Base-by-base conservation (phyloP, 2,888 invertebrate species). In the Caenorhabditis panamensis region DNA sequence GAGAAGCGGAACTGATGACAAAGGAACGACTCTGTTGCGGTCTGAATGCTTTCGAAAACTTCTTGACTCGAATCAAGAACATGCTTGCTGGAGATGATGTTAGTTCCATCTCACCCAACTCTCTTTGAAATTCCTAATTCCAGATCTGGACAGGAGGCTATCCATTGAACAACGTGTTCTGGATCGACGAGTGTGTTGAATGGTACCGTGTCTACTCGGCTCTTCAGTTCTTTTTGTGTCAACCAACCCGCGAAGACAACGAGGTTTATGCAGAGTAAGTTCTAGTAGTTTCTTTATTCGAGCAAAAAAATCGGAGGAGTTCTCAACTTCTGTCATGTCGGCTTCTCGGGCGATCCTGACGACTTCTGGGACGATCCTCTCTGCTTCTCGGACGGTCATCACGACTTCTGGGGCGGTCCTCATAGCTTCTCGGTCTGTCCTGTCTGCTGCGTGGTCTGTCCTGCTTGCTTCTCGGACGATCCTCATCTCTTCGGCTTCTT, bases 1-100 rank as follows among this genome's bases (percentile, higher is more conserved):
- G 95, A 79, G 98, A 98, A 92, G 96, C 97, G 9, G 98, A 99
- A 93, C 93, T 99, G 62, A 92, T 99, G 87, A 99, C 99, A 0
- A 94, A 97, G 87, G 98, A 99, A 93, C 94, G 98, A 1, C 94
- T 99, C 2, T 99, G 98, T 92, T 98, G 97, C 92, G 98, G 98
- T 0, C 93, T 99, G 79, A 97, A 97, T 24, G 95, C 98, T 90
- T 99, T 98, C 92, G 96, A 97, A 91, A 96, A 96, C 13, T 80
- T 87, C 82, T 93, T 99, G 85, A 95, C 94, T 68, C 93, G 96
- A 54, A 94, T 98, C 82, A 94, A 95, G 87, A 94, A 94, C 67
- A 96, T 95, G 92, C 83, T 86, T 1, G 54, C 59, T 1, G 44
- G 51, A 37, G 84, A 90, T 24, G 75, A 81, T 56, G 87, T 85